Conservation (phyloP, 2,113 vertebrate species). For the Pyrgilauda ruficollis region DNA sequence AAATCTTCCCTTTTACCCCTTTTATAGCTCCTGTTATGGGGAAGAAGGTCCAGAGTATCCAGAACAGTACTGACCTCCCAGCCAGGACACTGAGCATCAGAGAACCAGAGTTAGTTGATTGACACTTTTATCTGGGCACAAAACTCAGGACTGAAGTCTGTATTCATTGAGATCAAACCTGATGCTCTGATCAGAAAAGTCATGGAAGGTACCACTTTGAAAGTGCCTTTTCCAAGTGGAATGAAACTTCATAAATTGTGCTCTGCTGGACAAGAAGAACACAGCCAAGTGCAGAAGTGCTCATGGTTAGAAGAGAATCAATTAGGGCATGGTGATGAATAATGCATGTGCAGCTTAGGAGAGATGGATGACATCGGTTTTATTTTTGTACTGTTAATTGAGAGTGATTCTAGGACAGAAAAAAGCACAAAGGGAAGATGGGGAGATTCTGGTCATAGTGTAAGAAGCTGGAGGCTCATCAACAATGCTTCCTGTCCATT, state of each 20-base stretch:
- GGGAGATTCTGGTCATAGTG: neutral
- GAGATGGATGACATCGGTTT: constrained; percentile 51
- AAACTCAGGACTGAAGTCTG: neutral
- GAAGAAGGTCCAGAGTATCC: neutral
- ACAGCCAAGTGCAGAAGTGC: constrained; percentile 29
- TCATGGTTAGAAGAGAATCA: constrained; percentile 51
- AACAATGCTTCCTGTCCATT: constrained; percentile 50
- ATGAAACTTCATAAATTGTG: constrained; percentile 1
- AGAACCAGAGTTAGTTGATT: neutral
- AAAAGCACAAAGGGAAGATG: constrained; percentile 27
- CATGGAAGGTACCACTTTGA: neutral
- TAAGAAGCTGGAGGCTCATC: constrained; percentile 19
- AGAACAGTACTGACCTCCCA: neutral
- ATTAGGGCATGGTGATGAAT: constrained; percentile 61
- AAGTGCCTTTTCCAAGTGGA: neutral
- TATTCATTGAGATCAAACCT: neutral
- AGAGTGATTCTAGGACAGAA: constrained; percentile 37
- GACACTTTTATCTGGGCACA: neutral
- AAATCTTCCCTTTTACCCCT: neutral
- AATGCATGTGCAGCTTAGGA: constrained; percentile 48
- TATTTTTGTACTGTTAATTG: constrained; percentile 65
- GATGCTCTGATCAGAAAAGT: neutral
- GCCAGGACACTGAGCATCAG: neutral
- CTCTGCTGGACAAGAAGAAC: constrained; percentile 3
- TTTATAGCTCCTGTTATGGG: neutral